A percentile compares a stretch with the other conserved stretches of the same genome.
Conservation (phyloP, 2,113 vertebrate species). For the Tenrec ecaudatus region DNA sequence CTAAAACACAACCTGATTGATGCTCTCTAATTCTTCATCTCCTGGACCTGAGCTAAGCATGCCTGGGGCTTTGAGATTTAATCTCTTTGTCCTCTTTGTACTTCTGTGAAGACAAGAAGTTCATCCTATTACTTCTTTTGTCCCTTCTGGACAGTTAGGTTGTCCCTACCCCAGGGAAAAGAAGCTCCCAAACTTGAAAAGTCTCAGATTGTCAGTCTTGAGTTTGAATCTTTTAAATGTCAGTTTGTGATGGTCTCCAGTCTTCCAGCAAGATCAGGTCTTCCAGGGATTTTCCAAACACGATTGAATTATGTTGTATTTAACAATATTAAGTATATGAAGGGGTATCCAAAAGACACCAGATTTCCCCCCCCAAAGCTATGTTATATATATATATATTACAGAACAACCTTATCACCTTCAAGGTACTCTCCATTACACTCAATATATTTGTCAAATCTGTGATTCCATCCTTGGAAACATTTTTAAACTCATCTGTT, state of each 20-base stretch:
- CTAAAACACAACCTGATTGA: conserved; percentile 42
- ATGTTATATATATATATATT: too few relatives aligned
- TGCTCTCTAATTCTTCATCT: not conserved
- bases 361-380: too few relatives aligned
- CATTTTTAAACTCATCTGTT: too few relatives aligned
- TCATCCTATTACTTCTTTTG: not conserved
- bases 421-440: too few relatives aligned
- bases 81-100: not conserved
- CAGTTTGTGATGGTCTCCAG: not conserved
- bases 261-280: not conserved
- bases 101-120: not conserved
- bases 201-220: not conserved
- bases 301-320: not conserved
- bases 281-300: not conserved
- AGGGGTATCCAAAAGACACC: too few relatives aligned
- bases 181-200: not conserved
- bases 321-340: not conserved
- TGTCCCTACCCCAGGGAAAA: not conserved
- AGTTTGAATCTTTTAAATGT: not conserved
- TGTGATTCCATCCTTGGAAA: too few relatives aligned
- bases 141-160: too few relatives aligned
- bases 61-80: not conserved
- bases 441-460: too few relatives aligned
- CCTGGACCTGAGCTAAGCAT: not conserved
- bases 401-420: too few relatives aligned